Base-by-base conservation (phyloP, 2,113 vertebrate genomes). In the Centropristis striata region DNA sequence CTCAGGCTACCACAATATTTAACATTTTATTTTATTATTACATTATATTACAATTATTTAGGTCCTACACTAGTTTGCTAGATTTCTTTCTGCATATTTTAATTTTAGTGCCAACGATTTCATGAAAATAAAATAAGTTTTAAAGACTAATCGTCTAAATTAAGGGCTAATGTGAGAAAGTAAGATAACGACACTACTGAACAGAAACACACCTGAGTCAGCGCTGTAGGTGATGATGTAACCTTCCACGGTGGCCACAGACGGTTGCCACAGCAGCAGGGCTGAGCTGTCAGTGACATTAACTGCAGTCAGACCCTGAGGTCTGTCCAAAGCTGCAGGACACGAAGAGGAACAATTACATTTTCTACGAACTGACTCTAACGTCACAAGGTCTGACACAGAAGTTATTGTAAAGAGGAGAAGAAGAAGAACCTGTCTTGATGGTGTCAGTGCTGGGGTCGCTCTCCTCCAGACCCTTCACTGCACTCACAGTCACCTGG, bases 401-500 rank as follows among this genome's bases (percentile, higher is more conserved):
- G 13, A 66, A 1, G 12, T 53, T 21, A 20, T 28, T 32, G 2
- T 4, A 25, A 13, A 37, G 21, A 36, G 41, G 49, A 25, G 11
- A 50, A 9, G 10, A 9, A 57, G 13, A 10, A 63, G 27, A 46
- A 99, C 98, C 97, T 96, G 98, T 98, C 78, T 92, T 96, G 27
- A 99, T 87, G 0, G 61, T 93, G 78, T 95, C 96, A 0, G 95
- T 96, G 77, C 94, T 10, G 0, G 98, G 96, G 8, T 97, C 96
- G 0, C 98, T 99, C 71, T 99, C 97, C 82, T 99, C 96, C 61
- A 97, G 95, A 46, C 97, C 98, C 86, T 96, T 98, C 86, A 97
- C 82, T 15, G 97, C 93, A 16, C 95, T 88, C 64, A 98, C 88
- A 0, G 91, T 97, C 85, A 99, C 96, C 0, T 92, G 89, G 86